A percentile compares a stretch with the other conserved stretches of the same genome.
These are phyloP conservation scores for Elgaria multicarinata DNA, from an alignment of 2,113 vertebrate species.

Conservation along the genomic window DNA sequence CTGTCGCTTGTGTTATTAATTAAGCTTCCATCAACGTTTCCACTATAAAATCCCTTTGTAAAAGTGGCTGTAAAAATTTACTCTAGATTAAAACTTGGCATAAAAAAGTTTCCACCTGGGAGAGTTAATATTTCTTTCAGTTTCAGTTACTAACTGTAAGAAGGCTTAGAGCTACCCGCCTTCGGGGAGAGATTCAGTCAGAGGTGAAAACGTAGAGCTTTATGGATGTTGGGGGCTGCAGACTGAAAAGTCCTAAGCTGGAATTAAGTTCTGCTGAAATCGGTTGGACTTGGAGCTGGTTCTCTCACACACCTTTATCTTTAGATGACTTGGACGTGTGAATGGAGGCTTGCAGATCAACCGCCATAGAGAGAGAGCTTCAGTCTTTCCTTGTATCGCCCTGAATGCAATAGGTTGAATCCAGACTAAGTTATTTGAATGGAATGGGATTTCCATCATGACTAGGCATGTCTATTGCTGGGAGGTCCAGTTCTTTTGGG, in stretches of 20 bases:
- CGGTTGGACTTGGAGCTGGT: not conserved
- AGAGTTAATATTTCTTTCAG: not conserved
- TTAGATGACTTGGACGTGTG: not conserved
- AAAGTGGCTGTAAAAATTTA: constrained; percentile 4
- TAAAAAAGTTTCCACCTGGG: not conserved
- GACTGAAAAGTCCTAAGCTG: not conserved
- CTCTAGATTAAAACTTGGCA: not conserved
- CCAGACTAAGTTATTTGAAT: not conserved
- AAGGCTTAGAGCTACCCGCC: not conserved
- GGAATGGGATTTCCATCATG: too few relatives aligned
- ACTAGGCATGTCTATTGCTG: too few relatives aligned
- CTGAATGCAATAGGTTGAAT: not conserved
- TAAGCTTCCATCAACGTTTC: not conserved
- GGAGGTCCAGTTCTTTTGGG: too few relatives aligned
- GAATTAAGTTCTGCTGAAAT: not conserved
- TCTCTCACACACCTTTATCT: not conserved
- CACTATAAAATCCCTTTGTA: constrained; percentile 3
- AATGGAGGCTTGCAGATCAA: not conserved
- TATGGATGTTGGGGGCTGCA: not conserved
- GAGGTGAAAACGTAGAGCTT: not conserved
- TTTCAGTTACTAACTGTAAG: not conserved
- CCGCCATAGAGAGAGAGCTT: not conserved
- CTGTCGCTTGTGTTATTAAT: not conserved
- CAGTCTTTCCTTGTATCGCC: too few relatives aligned
- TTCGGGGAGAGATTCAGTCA: rapidly evolving